These are phyloP conservation scores for Eulacestoma nigropectus DNA, from an alignment of 2,113 vertebrate genomes.

Conservation along the genomic window DNA sequence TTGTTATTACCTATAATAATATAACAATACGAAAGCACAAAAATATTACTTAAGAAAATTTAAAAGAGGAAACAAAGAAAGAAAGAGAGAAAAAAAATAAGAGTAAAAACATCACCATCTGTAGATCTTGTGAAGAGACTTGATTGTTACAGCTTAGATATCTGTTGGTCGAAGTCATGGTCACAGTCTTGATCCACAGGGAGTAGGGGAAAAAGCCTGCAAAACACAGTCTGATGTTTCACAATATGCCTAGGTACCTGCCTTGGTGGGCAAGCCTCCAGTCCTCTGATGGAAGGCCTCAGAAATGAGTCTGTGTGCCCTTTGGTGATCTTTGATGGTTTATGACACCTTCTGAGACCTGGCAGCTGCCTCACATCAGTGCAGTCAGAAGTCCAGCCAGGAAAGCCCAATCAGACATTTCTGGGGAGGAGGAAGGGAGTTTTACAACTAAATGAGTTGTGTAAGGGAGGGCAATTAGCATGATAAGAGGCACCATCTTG, in stretches of 20 bases:
- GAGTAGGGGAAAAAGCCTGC: not conserved
- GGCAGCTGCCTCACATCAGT: not conserved
- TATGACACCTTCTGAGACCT: not conserved
- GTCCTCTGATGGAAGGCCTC: not conserved
- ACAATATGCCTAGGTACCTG: not conserved
- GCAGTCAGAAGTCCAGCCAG: rapidly evolving
- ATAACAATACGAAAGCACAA: not conserved
- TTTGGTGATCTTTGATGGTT: not conserved
- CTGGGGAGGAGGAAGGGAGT: no score
- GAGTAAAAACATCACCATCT: not conserved
- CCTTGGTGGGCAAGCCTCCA: not conserved
- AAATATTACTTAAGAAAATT: not conserved
- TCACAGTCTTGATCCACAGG: not conserved
- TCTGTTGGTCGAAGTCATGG: rapidly evolving
- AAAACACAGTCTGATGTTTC: not conserved
- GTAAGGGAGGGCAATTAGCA: not conserved
- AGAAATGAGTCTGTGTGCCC: not conserved
- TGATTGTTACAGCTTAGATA: not conserved
- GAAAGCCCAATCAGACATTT: not conserved
- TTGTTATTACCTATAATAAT: not conserved
- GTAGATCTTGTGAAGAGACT: not conserved
- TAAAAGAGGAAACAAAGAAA: not conserved
- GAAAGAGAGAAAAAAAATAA: not conserved
- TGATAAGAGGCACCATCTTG: not conserved
- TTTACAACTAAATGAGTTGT: not conserved